Evolutionary conservation across 2,888 invertebrate genomes (phyloP), one percentile per base, ranked within the genome.

Genomic region (Eupithecia subumbrata): DNA sequence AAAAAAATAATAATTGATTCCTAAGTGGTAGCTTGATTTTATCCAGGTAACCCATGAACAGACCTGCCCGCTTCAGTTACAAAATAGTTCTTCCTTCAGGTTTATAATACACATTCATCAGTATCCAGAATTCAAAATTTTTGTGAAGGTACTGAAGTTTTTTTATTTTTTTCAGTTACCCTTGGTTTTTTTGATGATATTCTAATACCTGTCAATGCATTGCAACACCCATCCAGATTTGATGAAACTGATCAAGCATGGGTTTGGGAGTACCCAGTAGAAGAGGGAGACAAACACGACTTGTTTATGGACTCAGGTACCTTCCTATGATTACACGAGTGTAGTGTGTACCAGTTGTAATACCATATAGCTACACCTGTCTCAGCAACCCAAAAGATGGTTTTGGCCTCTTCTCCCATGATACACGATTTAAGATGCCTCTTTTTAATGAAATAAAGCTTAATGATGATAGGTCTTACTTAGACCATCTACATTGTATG

Each of bases 111-210:
- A 40, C n/a, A 16, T 2, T 56, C 9, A 60, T 25, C 43, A 43
- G 8, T 43, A 12, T 40, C 60, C 12, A 52, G n/a, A 25, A 60
- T 22, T 45, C 5, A 14, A 2, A 45, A 18, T 18, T 7, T 18
- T 18, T 45, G 45, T 18, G 5, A 52, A 30, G 34, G 30, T 25
- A 66, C 1, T 43, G 66, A n/a, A n/a, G n/a, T n/a, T n/a, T n/a
- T n/a, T n/a, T 18, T 74, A 25, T 64, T 80, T 74, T 75, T 96
- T 96, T 77, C 92, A 98, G 98, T 99, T 2, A 98, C 98, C 2
- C 91, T 99, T 82, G 99, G 98, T 73, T 99, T 99, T 93, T 99
- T 99, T 90, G 99, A 99, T 93, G 99, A 99, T 88, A 98, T 99
- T 79, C 92, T 99, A 74, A 98, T 99, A 86, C 98, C 99, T 45